phyloP scores from a whole-genome alignment of 2,888 invertebrate species.

The Chelonus formosanus region DNA sequence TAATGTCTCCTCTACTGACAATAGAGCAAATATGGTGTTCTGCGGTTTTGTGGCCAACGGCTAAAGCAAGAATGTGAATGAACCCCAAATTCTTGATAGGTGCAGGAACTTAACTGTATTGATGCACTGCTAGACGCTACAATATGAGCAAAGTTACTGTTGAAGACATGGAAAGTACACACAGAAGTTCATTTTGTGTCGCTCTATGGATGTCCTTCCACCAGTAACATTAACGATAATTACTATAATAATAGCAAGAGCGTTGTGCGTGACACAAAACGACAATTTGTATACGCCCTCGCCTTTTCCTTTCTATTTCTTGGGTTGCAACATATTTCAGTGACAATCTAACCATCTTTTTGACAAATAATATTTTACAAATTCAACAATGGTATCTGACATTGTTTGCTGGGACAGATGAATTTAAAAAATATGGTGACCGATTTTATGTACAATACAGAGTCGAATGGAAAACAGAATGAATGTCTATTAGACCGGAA shows the following conservation, averaged over 20 bases:
- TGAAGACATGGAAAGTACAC: too few relatives aligned
- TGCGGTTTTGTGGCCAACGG: conserved; percentile 54
- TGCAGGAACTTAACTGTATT: background rate
- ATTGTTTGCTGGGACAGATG: conserved; percentile 13
- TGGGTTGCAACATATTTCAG: background rate
- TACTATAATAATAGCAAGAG: conserved; percentile 30
- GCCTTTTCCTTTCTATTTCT: conserved; percentile 13
- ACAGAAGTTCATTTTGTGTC: too few relatives aligned
- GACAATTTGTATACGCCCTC: conserved; percentile 23
- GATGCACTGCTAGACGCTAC: background rate
- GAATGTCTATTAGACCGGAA: conserved; percentile 8
- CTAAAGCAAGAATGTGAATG: conserved; percentile 26
- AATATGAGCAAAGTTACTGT: too few relatives aligned
- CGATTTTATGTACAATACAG: conserved; percentile 5
- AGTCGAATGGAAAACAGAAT: conserved; percentile 8
- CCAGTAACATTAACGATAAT: conserved; percentile 28
- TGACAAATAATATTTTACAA: conserved; percentile 8
- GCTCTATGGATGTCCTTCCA: background rate
- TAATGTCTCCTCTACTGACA: conserved; percentile 22
- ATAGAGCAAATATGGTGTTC: conserved; percentile 53
- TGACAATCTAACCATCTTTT: conserved; percentile 9
- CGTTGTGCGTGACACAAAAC: conserved; percentile 29
- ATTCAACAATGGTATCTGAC: background rate
- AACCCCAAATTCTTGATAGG: conserved; percentile 10
- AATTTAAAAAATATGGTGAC: conserved; percentile 3